These are phyloP conservation scores for Teleogryllus occipitalis DNA, from an alignment of 1,140 invertebrate species.

Conservation along the genomic window DNA sequence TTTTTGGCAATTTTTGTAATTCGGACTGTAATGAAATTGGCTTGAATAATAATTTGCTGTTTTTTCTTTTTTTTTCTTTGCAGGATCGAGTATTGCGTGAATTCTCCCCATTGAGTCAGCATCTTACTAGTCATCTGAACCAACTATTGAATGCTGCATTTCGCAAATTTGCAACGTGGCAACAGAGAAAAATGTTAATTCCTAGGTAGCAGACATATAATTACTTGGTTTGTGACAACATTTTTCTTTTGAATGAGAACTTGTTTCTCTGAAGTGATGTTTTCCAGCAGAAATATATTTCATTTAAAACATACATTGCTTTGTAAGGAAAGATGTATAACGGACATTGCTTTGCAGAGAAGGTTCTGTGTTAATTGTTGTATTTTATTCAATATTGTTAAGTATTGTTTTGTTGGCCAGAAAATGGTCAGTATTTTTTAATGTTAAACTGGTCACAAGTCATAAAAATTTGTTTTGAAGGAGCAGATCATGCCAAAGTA, in stretches of 20 bases:
- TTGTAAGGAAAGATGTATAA: too few relatives aligned
- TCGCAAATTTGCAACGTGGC: slow-evolving; percentile 74
- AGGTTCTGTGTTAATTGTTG: too few relatives aligned
- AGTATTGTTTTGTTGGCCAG: too few relatives aligned
- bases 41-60: not conserved
- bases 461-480: not conserved
- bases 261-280: too few relatives aligned
- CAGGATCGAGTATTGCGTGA: slow-evolving; percentile 71
- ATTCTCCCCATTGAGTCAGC: slow-evolving; percentile 64
- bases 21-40: too few relatives aligned
- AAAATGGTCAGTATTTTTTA: too few relatives aligned
- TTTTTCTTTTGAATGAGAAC: not conserved
- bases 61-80: slow-evolving; percentile 25
- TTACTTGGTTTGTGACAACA: not conserved
- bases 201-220: slow-evolving; percentile 11
- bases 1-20: not conserved
- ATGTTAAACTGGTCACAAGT: too few relatives aligned
- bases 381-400: too few relatives aligned
- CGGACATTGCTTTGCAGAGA: too few relatives aligned
- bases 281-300: too few relatives aligned
- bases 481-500: not conserved
- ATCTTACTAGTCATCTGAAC: slow-evolving; percentile 79
- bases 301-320: too few relatives aligned
- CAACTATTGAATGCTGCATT: slow-evolving; percentile 74
- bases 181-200: slow-evolving; percentile 61